Percentiles rank a stretch among this genome's conserved stretches.
Conservation (phyloP, 2,888 invertebrate genomes). For the Chorisops tibialis region DNA sequence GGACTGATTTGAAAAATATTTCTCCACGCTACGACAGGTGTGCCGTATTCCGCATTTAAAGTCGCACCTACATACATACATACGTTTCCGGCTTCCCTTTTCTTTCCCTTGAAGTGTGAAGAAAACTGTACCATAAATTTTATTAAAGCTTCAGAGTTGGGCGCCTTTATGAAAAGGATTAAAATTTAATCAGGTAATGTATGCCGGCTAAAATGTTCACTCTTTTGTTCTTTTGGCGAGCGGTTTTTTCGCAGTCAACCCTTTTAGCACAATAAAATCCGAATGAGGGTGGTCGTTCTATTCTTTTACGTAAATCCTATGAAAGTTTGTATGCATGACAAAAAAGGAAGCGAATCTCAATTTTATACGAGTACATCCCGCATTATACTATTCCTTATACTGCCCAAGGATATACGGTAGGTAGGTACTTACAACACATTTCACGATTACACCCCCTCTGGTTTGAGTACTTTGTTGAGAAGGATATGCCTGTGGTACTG, state of each 20-base stretch:
- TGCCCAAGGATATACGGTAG: too few relatives aligned
- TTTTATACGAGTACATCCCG: too few relatives aligned
- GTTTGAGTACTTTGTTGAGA: too few relatives aligned
- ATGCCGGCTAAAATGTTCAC: not conserved
- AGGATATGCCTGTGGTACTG: too few relatives aligned
- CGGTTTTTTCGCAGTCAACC: not conserved
- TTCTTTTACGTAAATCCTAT: not conserved
- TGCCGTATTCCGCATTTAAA: not conserved
- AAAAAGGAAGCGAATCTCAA: too few relatives aligned
- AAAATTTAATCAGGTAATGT: conserved; percentile 6
- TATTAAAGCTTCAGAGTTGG: conserved; percentile 1
- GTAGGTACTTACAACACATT: too few relatives aligned
- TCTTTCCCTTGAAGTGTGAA: not conserved
- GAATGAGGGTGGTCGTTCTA: not conserved
- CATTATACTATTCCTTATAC: too few relatives aligned
- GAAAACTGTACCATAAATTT: not conserved
- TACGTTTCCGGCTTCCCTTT: not conserved
- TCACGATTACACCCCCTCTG: too few relatives aligned
- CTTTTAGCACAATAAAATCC: not conserved
- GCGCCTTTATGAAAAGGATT: not conserved
- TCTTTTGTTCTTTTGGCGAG: not conserved
- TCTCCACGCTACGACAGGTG: not conserved
- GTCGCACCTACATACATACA: not conserved
- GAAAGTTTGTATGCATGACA: not conserved
- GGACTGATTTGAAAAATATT: not conserved